Base-by-base conservation (phyloP, 1,140 invertebrate species). In the Drosophila subobscura region DNA sequence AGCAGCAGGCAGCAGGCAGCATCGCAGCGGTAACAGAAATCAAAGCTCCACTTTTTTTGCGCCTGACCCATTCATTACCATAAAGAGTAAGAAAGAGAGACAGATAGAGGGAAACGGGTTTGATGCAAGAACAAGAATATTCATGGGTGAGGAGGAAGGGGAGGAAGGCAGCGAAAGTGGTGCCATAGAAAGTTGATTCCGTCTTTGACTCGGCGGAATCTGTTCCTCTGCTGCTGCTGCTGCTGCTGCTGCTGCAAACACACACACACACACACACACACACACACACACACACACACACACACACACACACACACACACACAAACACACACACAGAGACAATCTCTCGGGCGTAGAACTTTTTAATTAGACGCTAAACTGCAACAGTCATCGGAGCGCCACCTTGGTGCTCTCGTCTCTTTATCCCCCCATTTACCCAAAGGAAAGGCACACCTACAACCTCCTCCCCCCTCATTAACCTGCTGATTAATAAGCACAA, bases 111-210 rank as follows among this genome's bases (percentile, higher is more conserved):
- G 20, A 70, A 70, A 68, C 66, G 41, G 66, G 66, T 70, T 70
- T 68, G n/a, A 56, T 67, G 78, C 83, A 86, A 37, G 81, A 86
- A 86, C 78, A 88, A 86, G 81, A 86, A 86, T 67, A 74, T 75
- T 76, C 72, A 75, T 75, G 10, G 29, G 27, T 72, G 68, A 46
- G 37, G 72, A 73, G 68, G 58, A 40, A 16, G 27, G 49, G 29
- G 60, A 10, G 1, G 33, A 63, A 57, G 72, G 56, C 78, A 85
- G 83, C 78, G 81, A 86, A 86, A 86, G 81, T 86, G 81, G 65
- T 86, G 83, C 83, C 72, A 86, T 86, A 86, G 81, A 86, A 86
- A 86, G 81, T 81, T 86, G 63, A 64, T 54, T 72, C 50, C 40
- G 51, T 40, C 66, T 68, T 27, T 20, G 45, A 50, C 45, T 44